phyloP scores from a whole-genome alignment of 2,113 vertebrate genomes.

The Ia io region DNA sequence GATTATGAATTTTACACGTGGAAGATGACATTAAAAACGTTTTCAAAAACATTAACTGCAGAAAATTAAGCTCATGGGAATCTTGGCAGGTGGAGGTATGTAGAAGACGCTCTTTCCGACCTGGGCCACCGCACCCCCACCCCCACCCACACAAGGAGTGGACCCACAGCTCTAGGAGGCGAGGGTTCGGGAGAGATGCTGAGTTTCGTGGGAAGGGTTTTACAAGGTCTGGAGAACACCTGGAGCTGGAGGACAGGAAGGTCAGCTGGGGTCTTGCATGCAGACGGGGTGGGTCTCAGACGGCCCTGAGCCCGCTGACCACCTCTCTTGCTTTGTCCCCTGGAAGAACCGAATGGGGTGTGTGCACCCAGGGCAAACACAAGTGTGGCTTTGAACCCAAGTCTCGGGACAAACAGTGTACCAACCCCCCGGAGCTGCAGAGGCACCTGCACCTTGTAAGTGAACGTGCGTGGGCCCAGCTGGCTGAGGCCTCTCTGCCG shows the following conservation, averaged over 20 bases:
- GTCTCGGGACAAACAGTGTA: background rate
- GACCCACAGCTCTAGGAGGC: background rate
- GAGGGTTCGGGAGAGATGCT: background rate
- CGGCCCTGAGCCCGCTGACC: background rate
- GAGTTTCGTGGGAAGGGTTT: background rate
- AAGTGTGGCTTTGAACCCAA: accelerated
- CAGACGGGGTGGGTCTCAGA: background rate
- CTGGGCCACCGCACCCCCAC: too few relatives aligned
- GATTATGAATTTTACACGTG: background rate
- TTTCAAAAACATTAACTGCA: background rate
- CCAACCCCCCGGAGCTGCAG: background rate
- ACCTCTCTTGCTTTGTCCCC: background rate
- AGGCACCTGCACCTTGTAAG: too few relatives aligned
- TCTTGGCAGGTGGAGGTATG: background rate
- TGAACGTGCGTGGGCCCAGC: background rate
- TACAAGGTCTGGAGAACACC: background rate
- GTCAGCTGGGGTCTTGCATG: background rate
- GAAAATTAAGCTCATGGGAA: background rate
- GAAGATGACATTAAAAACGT: background rate
- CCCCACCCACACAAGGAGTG: too few relatives aligned
- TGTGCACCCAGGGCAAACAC: background rate
- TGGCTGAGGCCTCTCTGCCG: accelerated
- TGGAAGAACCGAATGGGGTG: background rate
- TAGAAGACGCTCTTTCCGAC: background rate
- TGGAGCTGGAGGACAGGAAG: too few relatives aligned